Conservation (phyloP, 2,113 vertebrate genomes). For the Triplophysa dalaica region DNA sequence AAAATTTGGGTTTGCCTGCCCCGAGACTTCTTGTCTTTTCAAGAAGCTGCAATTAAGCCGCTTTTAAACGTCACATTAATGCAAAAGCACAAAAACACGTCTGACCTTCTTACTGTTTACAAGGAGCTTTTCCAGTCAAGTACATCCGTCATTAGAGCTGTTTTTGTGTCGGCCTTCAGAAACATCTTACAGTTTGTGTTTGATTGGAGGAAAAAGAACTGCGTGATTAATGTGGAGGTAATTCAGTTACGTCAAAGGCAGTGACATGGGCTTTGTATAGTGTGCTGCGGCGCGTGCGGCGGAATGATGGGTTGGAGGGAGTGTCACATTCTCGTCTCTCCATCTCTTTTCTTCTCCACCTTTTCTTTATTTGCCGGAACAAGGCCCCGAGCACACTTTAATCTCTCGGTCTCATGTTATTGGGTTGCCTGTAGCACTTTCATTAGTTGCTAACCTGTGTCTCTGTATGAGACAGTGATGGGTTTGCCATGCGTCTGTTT, state of each 20-base stretch:
- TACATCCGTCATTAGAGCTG: background rate
- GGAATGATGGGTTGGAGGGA: constrained; percentile 14
- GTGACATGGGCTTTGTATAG: background rate
- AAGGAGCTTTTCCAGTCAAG: background rate
- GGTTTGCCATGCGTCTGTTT: constrained; percentile 4
- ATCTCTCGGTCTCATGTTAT: constrained; percentile 76
- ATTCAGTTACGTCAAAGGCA: constrained; percentile 28
- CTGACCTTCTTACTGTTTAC: constrained; percentile 31
- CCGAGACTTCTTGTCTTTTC: constrained; percentile 6
- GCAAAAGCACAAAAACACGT: constrained; percentile 4
- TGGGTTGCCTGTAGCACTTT: constrained; percentile 70
- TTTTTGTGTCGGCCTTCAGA: constrained; percentile 1
- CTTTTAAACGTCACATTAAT: constrained; percentile 11
- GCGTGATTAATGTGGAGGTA: constrained; percentile 16
- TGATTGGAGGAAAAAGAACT: constrained; percentile 14
- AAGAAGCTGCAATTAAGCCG: constrained; percentile 1
- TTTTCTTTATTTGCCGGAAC: constrained; percentile 69
- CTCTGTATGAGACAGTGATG: constrained; percentile 38
- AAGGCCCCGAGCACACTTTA: constrained; percentile 73
- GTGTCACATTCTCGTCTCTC: background rate
- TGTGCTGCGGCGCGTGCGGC: background rate
- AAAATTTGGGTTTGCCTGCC: background rate
- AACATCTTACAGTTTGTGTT: background rate
- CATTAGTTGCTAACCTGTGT: constrained; percentile 71
- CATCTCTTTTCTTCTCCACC: constrained; percentile 57